Conservation (phyloP, 92 coral and sea anemone species). For the Parazoanthus atlanticus region DNA sequence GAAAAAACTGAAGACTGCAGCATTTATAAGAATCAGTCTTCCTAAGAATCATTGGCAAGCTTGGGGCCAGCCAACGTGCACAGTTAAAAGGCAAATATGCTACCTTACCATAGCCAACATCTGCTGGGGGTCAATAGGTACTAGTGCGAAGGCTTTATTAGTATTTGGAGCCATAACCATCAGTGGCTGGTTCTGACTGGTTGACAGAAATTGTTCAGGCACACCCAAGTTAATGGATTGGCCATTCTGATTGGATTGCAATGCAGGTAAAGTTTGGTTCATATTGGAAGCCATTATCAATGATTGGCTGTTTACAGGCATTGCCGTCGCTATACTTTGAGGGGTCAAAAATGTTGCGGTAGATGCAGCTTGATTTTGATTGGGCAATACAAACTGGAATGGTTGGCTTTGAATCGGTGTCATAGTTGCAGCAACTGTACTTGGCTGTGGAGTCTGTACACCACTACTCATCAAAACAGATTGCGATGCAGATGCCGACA, state of each 20-base stretch:
- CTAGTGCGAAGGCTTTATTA: constrained; percentile 42
- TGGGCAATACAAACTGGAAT: constrained; percentile 15
- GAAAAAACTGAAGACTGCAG: too few relatives aligned
- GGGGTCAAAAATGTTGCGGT: constrained; percentile 15
- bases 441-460: constrained; percentile 25
- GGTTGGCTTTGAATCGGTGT: constrained; percentile 23
- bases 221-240: constrained; percentile 32
- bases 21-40: too few relatives aligned
- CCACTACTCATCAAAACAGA: constrained; percentile 32
- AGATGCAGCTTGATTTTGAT: constrained; percentile 19
- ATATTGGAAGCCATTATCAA: constrained; percentile 23
- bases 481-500: not conserved
- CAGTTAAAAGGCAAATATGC: not conserved
- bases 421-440: constrained; percentile 27
- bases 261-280: constrained; percentile 12
- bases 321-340: constrained; percentile 4
- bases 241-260: constrained; percentile 14
- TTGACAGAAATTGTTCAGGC: constrained; percentile 26
- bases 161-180: constrained; percentile 45
- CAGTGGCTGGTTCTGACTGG: constrained; percentile 38
- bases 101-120: constrained; percentile 40
- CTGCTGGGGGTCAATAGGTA: constrained; percentile 36
- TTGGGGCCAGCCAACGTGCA: too few relatives aligned
- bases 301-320: constrained; percentile 22
- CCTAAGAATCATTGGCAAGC: too few relatives aligned